Percentiles rank a stretch among this genome's conserved stretches.
phyloP scores from a whole-genome alignment of 2,113 vertebrate genomes.

The Hystrix brachyura region DNA sequence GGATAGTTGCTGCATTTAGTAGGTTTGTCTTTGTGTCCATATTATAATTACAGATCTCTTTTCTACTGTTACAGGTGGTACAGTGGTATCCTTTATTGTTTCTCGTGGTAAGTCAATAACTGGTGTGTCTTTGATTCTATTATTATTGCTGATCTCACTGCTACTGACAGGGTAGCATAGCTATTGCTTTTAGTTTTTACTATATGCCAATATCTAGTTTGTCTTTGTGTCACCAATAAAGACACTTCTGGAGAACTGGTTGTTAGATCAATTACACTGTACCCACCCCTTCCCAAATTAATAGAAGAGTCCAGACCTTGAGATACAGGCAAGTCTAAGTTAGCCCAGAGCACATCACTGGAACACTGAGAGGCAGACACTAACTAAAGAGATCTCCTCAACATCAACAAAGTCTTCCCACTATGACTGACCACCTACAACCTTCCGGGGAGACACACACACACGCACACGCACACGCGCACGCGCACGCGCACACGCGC shows the following conservation, averaged over 20 bases:
- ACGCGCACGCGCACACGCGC: too few species aligned
- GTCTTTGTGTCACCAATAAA: not conserved
- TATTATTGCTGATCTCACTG: not conserved
- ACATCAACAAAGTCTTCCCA: not conserved
- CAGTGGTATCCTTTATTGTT: not conserved
- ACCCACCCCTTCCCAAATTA: not conserved
- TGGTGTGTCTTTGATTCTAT: not conserved
- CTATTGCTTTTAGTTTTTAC: not conserved
- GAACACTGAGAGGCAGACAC: not conserved
- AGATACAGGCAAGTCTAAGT: not conserved
- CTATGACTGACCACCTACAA: not conserved
- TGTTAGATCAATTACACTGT: not conserved
- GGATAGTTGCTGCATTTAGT: not conserved
- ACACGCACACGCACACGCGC: not conserved
- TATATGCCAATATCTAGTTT: not conserved
- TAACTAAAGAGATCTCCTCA: not conserved
- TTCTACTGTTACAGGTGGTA: not conserved
- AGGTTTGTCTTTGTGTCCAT: not conserved
- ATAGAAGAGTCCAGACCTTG: not conserved
- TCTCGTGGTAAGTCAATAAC: not conserved
- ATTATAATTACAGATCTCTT: not conserved
- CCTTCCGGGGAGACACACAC: not conserved
- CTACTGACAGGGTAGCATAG: not conserved
- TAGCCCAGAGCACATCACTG: not conserved
- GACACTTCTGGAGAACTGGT: not conserved